Evolutionary conservation across 2,888 invertebrate species (phyloP).

Genomic region (Drosophila atripex): DNA sequence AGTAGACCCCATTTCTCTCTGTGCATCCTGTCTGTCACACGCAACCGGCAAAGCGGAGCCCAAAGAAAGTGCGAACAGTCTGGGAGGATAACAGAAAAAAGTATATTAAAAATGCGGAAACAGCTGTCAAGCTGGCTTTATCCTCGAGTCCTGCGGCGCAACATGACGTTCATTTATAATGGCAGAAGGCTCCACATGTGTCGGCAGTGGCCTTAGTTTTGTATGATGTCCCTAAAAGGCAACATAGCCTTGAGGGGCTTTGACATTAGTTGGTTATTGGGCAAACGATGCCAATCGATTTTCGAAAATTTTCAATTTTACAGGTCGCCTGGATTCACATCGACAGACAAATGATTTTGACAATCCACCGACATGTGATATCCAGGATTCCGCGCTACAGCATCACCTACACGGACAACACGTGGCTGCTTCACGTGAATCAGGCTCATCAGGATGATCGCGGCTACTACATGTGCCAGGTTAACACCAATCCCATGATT

Average conservation of each 20-base stretch:
- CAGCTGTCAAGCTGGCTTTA: conserved; percentile 70
- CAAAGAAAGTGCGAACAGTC: conserved; percentile 49
- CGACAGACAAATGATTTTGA: conserved; percentile 96
- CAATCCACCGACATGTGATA: conserved; percentile 96
- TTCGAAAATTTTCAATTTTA: conserved; percentile 20
- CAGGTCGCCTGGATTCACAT: conserved; percentile 98
- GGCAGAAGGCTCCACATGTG: conserved; percentile 27
- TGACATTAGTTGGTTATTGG: conserved; percentile 13
- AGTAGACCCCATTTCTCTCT: not conserved
- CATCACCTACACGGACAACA: conserved; percentile 95
- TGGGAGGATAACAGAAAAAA: conserved; percentile 49
- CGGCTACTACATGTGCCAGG: conserved; percentile 88
- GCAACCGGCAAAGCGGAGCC: conserved; percentile 62
- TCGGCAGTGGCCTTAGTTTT: conserved; percentile 12
- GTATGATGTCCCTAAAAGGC: conserved; percentile 13
- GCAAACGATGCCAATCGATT: conserved; percentile 18
- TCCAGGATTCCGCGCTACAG: conserved; percentile 95
- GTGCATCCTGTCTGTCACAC: conserved; percentile 51
- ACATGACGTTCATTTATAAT: conserved; percentile 73
- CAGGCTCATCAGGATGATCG: conserved; percentile 96
- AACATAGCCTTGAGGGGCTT: not conserved
- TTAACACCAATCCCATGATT: conserved; percentile 97
- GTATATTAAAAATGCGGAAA: conserved; percentile 78
- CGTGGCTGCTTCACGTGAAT: conserved; percentile 95
- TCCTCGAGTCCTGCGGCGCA: conserved; percentile 51